Conservation (phyloP, 2,113 vertebrate genomes). For the Anseranas semipalmata region DNA sequence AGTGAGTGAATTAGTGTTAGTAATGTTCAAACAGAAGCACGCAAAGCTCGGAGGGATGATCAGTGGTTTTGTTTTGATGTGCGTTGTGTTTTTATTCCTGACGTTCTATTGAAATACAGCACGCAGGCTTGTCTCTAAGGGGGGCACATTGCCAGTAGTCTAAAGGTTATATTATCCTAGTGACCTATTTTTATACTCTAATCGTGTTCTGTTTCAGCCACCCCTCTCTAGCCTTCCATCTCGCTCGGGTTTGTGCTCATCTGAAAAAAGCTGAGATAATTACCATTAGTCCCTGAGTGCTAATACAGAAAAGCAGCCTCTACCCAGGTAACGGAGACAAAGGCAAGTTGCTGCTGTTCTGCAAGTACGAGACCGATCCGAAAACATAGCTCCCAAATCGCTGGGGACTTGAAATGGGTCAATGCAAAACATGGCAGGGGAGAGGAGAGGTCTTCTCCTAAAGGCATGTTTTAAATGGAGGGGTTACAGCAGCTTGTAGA, state of each 20-base stretch:
- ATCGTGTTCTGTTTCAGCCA: slow-evolving; percentile 9
- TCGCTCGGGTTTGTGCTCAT: neutral
- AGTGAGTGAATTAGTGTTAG: slow-evolving; percentile 34
- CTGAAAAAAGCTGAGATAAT: neutral
- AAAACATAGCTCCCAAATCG: neutral
- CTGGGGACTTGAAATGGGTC: neutral
- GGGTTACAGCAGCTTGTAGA: neutral
- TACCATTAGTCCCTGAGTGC: neutral
- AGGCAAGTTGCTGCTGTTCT: neutral
- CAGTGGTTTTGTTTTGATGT: slow-evolving; percentile 59
- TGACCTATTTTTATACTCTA: slow-evolving; percentile 71
- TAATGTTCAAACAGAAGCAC: slow-evolving; percentile 59
- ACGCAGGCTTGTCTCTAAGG: slow-evolving; percentile 30
- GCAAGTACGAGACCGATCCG: neutral
- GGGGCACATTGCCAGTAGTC: slow-evolving; percentile 58
- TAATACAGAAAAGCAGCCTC: neutral
- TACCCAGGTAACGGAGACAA: neutral
- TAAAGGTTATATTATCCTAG: slow-evolving; percentile 73
- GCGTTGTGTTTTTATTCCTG: neutral
- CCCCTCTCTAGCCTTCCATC: slow-evolving; percentile 40
- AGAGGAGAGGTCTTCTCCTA: neutral
- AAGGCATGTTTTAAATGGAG: neutral
- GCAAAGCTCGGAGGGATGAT: slow-evolving; percentile 33
- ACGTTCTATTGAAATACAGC: slow-evolving; percentile 45
- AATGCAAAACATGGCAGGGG: neutral